Percentiles rank a stretch among this genome's conserved stretches.
phyloP scores from a whole-genome alignment of 2,113 vertebrate genomes.

The Conger conger region DNA sequence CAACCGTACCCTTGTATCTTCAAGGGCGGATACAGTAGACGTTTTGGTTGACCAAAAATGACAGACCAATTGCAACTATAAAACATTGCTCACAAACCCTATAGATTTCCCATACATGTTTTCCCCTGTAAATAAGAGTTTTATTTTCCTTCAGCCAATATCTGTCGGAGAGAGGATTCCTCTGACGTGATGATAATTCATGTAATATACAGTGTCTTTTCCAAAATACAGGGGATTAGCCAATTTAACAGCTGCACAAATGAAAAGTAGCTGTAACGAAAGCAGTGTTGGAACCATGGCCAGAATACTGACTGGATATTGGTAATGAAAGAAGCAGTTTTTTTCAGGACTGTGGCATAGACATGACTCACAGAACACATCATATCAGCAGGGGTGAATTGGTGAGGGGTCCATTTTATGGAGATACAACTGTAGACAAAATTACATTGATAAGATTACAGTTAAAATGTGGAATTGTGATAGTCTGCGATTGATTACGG shows the following conservation, averaged over 20 bases:
- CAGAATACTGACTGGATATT: neutral
- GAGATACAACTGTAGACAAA: neutral
- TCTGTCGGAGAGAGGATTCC: slow-evolving; percentile 12
- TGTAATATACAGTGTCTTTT: slow-evolving; percentile 19
- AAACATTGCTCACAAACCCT: neutral
- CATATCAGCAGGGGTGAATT: neutral
- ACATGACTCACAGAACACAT: neutral
- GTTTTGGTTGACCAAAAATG: slow-evolving; percentile 1
- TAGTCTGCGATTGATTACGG: neutral
- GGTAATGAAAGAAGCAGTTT: neutral
- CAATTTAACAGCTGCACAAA: slow-evolving; percentile 18
- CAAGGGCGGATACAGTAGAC: neutral
- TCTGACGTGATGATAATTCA: slow-evolving; percentile 21
- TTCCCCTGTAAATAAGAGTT: neutral
- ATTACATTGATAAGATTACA: neutral
- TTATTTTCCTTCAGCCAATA: slow-evolving; percentile 5
- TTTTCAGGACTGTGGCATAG: too few species aligned
- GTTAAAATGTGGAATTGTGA: neutral
- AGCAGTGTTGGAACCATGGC: neutral
- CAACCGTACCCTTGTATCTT: neutral
- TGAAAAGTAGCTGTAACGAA: neutral
- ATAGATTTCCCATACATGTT: neutral
- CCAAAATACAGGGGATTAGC: slow-evolving; percentile 21
- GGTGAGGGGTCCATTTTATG: neutral
- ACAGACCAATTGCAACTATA: neutral